phyloP scores from a whole-genome alignment of 2,113 vertebrate species.

The Cebidichthys violaceus region DNA sequence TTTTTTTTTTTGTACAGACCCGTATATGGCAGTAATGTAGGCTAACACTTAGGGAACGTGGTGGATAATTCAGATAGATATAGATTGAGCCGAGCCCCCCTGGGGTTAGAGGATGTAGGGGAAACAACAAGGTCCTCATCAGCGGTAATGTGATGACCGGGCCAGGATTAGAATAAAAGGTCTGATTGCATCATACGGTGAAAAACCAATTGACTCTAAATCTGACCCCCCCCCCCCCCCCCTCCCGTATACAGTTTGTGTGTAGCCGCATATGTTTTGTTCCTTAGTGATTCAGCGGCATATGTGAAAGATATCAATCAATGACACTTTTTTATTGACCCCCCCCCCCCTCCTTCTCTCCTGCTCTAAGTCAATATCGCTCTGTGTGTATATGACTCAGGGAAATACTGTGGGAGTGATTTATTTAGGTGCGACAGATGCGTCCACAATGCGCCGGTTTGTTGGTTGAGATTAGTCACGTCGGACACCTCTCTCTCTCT shows the following conservation, averaged over 20 bases:
- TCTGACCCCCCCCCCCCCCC: too few species aligned
- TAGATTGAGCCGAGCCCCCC: constrained; percentile 32
- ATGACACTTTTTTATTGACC: constrained; percentile 58
- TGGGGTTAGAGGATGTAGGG: constrained; percentile 51
- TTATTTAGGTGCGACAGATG: constrained; percentile 77
- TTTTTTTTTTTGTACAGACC: constrained; percentile 14
- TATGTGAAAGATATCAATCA: constrained; percentile 62
- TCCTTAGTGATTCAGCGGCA: constrained; percentile 46
- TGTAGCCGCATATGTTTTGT: constrained; percentile 46
- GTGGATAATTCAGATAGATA: constrained; percentile 56
- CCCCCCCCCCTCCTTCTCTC: not conserved
- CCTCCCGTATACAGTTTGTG: constrained; percentile 1
- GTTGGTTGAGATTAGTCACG: constrained; percentile 73
- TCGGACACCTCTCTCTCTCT: constrained; percentile 69
- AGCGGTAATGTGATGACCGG: constrained; percentile 58
- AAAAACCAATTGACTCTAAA: constrained; percentile 52
- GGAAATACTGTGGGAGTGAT: constrained; percentile 69
- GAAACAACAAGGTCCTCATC: constrained; percentile 61
- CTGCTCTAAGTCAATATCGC: constrained; percentile 40
- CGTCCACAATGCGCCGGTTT: constrained; percentile 58
- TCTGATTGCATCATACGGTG: constrained; percentile 41
- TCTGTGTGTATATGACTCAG: constrained; percentile 69
- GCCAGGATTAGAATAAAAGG: constrained; percentile 63
- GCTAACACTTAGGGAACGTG: constrained; percentile 53
- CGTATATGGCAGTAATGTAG: constrained; percentile 25